phyloP scores from a whole-genome alignment of 2,888 invertebrate species.

The Melanophora roralis region DNA sequence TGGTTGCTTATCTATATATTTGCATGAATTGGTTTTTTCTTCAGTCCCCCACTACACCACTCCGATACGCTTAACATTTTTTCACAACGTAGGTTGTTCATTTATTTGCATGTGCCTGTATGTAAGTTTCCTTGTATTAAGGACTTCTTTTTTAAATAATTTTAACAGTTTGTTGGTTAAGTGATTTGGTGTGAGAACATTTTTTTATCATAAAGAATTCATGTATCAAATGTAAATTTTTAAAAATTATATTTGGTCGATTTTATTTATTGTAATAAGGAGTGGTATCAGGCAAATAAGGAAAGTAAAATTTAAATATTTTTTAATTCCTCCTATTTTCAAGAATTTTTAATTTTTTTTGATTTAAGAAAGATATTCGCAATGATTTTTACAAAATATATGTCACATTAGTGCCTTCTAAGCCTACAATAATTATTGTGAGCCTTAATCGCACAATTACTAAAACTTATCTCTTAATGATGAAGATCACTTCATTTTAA shows the following conservation, averaged over 20 bases:
- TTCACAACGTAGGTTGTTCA: background rate
- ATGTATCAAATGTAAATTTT: conserved; percentile 56
- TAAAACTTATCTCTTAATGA: too few relatives aligned
- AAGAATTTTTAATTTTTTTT: background rate
- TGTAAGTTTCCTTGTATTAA: conserved; percentile 19
- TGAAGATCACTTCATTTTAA: too few relatives aligned
- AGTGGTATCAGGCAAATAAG: background rate
- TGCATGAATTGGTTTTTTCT: conserved; percentile 53
- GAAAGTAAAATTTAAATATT: background rate
- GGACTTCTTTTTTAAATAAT: conserved; percentile 13
- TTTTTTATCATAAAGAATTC: conserved; percentile 40
- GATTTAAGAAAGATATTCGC: too few relatives aligned
- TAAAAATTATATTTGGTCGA: conserved; percentile 52
- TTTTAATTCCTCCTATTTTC: background rate
- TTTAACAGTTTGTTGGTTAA: conserved; percentile 13
- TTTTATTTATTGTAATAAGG: conserved; percentile 16
- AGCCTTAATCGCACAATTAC: too few relatives aligned
- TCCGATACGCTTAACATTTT: background rate
- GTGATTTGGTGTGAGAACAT: background rate
- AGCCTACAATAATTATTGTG: too few relatives aligned
- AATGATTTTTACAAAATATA: too few relatives aligned
- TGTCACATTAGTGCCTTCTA: too few relatives aligned
- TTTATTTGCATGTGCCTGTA: background rate
- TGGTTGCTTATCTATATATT: conserved; percentile 50
- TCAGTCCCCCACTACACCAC: background rate